These are phyloP conservation scores for Thymelicus acteon DNA, from an alignment of 2,888 invertebrate species.

Conservation along the genomic window DNA sequence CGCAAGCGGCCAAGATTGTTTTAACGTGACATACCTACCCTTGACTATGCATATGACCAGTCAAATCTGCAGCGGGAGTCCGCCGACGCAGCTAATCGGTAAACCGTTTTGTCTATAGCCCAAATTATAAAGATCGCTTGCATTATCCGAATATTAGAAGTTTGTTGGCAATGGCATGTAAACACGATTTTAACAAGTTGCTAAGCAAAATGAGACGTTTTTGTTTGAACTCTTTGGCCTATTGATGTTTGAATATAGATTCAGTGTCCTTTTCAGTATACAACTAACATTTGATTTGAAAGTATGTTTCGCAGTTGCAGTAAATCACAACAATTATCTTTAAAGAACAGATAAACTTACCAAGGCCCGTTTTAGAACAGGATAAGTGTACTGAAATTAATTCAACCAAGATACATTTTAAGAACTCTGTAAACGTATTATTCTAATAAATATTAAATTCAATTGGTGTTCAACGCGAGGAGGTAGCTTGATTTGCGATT, in stretches of 20 bases:
- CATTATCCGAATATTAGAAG: neutral
- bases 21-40: no score
- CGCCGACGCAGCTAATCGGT: no score
- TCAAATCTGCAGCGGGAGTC: no score
- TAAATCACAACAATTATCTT: slow-evolving; percentile 2
- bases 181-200: no score
- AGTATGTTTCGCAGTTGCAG: neutral
- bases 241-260: no score
- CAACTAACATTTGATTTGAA: neutral
- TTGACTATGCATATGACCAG: no score
- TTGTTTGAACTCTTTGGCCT: no score
- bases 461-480: slow-evolving; percentile 53
- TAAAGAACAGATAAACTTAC: neutral
- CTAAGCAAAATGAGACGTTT: no score
- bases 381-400: slow-evolving; percentile 9
- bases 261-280: no score
- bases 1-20: no score
- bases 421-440: slow-evolving; percentile 42
- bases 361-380: neutral
- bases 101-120: no score
- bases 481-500: slow-evolving; percentile 48
- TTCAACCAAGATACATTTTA: slow-evolving; percentile 5
- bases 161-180: no score
- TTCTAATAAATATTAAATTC: slow-evolving; percentile 48
- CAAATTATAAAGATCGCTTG: neutral